Conservation (phyloP, 2,797 vertebrate genomes). For the Chelmon rostratus region DNA sequence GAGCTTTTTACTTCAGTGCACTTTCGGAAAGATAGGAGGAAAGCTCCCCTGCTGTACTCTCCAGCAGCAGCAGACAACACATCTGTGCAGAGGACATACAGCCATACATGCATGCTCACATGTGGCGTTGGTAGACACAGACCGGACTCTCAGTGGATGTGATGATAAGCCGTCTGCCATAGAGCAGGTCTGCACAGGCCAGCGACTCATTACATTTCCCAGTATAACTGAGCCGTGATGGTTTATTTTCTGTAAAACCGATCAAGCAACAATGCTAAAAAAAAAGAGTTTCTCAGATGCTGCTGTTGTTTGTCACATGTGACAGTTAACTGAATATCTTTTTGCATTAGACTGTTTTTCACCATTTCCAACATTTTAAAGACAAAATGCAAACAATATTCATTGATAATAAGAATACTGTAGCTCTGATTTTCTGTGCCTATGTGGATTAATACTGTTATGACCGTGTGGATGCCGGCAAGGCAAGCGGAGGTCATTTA, state of each 20-base stretch:
- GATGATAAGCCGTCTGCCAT: slow-evolving; percentile 17
- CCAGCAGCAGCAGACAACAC: slow-evolving; percentile 18
- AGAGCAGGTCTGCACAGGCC: slow-evolving; percentile 11
- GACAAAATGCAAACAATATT: background rate
- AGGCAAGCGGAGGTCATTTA: background rate
- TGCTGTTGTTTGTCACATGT: background rate
- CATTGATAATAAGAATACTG: background rate
- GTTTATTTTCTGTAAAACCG: background rate
- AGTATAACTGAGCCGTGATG: background rate
- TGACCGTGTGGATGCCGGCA: background rate
- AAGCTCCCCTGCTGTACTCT: slow-evolving; percentile 26
- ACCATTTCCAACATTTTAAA: background rate
- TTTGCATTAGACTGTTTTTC: too few relatives aligned
- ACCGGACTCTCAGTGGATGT: slow-evolving; percentile 19
- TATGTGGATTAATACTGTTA: background rate
- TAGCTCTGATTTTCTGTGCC: background rate
- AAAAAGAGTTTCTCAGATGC: background rate
- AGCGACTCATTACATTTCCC: slow-evolving; percentile 18
- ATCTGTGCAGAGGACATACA: slow-evolving; percentile 12
- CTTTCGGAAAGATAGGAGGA: slow-evolving; percentile 47
- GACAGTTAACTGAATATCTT: background rate
- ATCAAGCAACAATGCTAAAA: background rate
- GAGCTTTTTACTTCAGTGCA: slow-evolving; percentile 64
- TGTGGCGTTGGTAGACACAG: background rate
- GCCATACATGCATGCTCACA: slow-evolving; percentile 1